Evolutionary conservation across 2,113 vertebrate genomes (phyloP).

Genomic region (Scytalopus superciliaris): DNA sequence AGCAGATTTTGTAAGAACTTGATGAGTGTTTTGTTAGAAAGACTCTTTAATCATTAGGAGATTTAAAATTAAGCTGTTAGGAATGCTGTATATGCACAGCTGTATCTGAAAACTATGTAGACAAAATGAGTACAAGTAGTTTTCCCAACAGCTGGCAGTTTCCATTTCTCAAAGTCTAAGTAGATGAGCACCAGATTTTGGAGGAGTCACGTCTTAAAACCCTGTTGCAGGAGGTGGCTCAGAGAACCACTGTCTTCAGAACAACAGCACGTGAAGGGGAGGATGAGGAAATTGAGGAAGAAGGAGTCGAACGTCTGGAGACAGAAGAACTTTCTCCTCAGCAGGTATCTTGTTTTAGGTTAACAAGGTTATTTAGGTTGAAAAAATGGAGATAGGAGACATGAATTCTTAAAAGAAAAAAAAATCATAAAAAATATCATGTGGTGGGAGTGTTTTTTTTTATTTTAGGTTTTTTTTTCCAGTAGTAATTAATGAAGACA

Average conservation of each 20-base stretch:
- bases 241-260: conserved; percentile 85
- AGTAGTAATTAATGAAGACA: background rate
- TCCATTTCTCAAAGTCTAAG: background rate
- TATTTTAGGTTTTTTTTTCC: background rate
- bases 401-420: background rate
- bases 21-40: background rate
- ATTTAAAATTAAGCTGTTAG: background rate
- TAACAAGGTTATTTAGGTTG: background rate
- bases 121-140: background rate
- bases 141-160: background rate
- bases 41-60: background rate
- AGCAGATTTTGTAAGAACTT: background rate
- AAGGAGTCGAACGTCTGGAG: conserved; percentile 58
- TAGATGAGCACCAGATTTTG: background rate
- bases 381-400: accelerated
- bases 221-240: conserved; percentile 84
- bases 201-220: background rate
- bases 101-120: background rate
- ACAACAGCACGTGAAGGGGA: conserved; percentile 72
- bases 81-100: background rate
- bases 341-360: conserved; percentile 70
- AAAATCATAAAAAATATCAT: accelerated
- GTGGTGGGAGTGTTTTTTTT: background rate
- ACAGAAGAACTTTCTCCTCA: conserved; percentile 68
- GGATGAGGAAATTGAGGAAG: conserved; percentile 57